These are phyloP conservation scores for Thoracochromis brauschi DNA, from an alignment of 2,113 vertebrate genomes.

Conservation along the genomic window DNA sequence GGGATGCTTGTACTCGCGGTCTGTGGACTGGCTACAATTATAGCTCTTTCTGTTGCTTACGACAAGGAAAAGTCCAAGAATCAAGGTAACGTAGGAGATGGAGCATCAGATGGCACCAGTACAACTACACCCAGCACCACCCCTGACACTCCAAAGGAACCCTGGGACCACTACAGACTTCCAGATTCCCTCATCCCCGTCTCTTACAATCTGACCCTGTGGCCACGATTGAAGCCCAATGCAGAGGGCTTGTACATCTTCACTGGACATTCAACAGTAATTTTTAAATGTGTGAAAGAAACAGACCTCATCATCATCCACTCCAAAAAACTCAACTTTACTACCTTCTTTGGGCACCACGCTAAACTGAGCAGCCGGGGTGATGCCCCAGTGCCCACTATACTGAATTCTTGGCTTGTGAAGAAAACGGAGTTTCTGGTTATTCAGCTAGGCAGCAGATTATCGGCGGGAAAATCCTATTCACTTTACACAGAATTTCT, in stretches of 20 bases:
- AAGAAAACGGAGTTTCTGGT: slow-evolving; percentile 79
- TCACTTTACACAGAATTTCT: slow-evolving; percentile 70
- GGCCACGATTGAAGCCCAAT: slow-evolving; percentile 69
- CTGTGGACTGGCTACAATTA: slow-evolving; percentile 72
- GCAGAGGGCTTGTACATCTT: slow-evolving; percentile 72
- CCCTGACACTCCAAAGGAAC: not conserved
- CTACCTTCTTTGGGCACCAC: not conserved
- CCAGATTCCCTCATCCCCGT: slow-evolving; percentile 70
- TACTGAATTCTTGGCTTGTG: slow-evolving; percentile 64
- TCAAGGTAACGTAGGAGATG: not conserved
- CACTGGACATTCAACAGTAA: slow-evolving; percentile 71
- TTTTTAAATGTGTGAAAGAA: slow-evolving; percentile 70
- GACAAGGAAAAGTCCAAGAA: slow-evolving; percentile 75
- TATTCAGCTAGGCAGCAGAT: slow-evolving; percentile 49
- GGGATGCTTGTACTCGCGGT: slow-evolving; percentile 62
- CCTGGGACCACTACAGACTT: slow-evolving; percentile 82
- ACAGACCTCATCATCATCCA: slow-evolving; percentile 86
- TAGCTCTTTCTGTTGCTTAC: slow-evolving; percentile 80
- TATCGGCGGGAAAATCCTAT: slow-evolving; percentile 60
- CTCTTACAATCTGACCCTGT: slow-evolving; percentile 75
- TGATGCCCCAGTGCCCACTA: not conserved
- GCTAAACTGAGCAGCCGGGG: not conserved
- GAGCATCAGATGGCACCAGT: accelerated
- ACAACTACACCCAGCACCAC: not conserved
- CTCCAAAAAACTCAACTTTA: slow-evolving; percentile 83